Percentiles rank a stretch among this genome's conserved stretches.
These are phyloP conservation scores for Enteromius mattozi DNA, from an alignment of 2,797 vertebrate species.

Conservation along the genomic window DNA sequence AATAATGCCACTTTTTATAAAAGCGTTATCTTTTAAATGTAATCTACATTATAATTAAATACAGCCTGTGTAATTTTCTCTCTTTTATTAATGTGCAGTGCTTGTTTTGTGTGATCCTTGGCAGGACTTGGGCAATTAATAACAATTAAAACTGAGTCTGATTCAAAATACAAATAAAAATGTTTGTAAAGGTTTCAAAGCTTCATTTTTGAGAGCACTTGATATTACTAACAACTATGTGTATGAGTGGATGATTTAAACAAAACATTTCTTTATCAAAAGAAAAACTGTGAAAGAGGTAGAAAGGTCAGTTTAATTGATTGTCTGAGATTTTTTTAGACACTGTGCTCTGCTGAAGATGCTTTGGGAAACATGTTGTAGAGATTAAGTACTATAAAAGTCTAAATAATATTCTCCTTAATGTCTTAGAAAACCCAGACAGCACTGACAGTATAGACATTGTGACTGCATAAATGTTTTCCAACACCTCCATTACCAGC, in stretches of 20 bases:
- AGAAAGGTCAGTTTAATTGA: not conserved
- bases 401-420: not conserved
- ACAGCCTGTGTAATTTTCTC: not conserved
- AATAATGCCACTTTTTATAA: not conserved
- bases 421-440: not conserved
- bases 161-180: not conserved
- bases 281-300: no score
- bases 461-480: not conserved
- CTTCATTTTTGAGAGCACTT: no score
- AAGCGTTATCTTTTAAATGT: not conserved
- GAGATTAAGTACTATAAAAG: not conserved
- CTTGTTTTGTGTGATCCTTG: not conserved
- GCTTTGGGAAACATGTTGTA: not conserved
- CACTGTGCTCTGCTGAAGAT: not conserved
- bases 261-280: no score
- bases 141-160: not conserved
- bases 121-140: not conserved
- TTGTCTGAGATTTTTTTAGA: no score
- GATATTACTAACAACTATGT: no score
- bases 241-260: no score
- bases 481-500: not conserved
- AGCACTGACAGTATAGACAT: not conserved
- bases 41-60: no score
- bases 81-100: not conserved
- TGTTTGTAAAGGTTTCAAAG: no score